Evolutionary conservation across 92 coral and sea anemone genomes (phyloP).

Genomic region (Micromussa lordhowensis): DNA sequence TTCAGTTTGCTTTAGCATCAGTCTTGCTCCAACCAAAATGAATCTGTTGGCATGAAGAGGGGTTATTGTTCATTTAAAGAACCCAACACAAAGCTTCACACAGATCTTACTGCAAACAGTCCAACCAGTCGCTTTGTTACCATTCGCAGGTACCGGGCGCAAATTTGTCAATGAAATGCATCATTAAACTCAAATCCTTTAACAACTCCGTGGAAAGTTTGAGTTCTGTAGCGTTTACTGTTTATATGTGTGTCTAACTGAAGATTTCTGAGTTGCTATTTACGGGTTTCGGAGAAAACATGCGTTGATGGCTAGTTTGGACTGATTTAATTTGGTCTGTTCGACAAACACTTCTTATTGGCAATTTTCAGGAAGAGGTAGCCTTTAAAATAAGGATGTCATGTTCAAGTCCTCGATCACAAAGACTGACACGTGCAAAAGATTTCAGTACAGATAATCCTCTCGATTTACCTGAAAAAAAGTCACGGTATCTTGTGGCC

Average conservation of each 20-base stretch:
- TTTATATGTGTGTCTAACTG: not conserved
- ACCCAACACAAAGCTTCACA: conserved; percentile 7
- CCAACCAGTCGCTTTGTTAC: conserved; percentile 5
- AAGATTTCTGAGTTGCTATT: not conserved
- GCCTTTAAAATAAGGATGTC: not conserved
- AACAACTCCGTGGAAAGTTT: not conserved
- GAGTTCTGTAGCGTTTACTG: not conserved
- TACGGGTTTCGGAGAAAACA: not conserved
- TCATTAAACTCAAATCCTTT: not conserved
- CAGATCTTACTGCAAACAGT: not conserved
- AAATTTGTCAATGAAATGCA: conserved; percentile 25
- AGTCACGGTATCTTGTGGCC: not conserved
- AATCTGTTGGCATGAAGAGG: not conserved
- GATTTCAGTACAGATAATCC: not conserved
- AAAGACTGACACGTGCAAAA: not conserved
- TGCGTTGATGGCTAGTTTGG: not conserved
- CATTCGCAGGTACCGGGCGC: conserved; percentile 25
- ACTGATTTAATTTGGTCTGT: not conserved
- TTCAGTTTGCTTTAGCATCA: not conserved
- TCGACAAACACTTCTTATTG: not conserved
- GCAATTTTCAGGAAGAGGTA: not conserved
- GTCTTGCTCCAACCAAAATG: not conserved
- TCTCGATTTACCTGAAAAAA: not conserved
- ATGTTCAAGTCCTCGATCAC: not conserved
- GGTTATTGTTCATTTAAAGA: not conserved